Percentiles rank a stretch among this genome's conserved stretches.
phyloP scores from a whole-genome alignment of 2,888 invertebrate genomes.

The Leptogaster cylindrica region DNA sequence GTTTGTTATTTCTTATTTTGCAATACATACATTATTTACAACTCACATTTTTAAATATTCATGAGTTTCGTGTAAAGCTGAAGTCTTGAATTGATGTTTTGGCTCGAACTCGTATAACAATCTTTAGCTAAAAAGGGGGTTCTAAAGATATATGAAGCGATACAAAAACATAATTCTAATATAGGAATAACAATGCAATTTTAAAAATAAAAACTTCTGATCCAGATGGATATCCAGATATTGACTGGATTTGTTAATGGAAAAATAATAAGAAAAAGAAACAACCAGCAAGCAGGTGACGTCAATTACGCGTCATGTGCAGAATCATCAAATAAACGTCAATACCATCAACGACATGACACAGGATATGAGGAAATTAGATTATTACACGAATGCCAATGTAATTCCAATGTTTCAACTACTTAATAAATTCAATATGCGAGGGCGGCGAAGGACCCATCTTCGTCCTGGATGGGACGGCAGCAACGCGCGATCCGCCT shows the following conservation, averaged over 20 bases:
- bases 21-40: slow-evolving; percentile 36
- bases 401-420: slow-evolving; percentile 15
- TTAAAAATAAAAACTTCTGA: too few species aligned
- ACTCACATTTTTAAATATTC: background rate
- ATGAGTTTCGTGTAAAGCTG: slow-evolving; percentile 6
- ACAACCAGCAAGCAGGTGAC: slow-evolving; percentile 19
- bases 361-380: slow-evolving; percentile 3
- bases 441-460: background rate
- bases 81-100: too few species aligned
- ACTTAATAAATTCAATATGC: slow-evolving; percentile 20
- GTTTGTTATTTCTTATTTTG: background rate
- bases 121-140: too few species aligned
- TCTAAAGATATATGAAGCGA: too few species aligned
- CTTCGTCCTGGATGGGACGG: slow-evolving; percentile 28
- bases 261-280: too few species aligned
- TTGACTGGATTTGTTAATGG: background rate
- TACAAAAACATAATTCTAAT: too few species aligned
- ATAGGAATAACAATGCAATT: too few species aligned
- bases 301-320: slow-evolving; percentile 34
- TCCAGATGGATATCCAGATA: background rate
- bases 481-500: slow-evolving; percentile 17
- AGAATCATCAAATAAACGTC: slow-evolving; percentile 26
- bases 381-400: slow-evolving; percentile 7
- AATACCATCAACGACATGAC: background rate
- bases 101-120: too few species aligned